phyloP scores from a whole-genome alignment of 2,113 vertebrate genomes.

The cat (Felis catus) region F.catus_Fca126_mat1.0 CM031413.1:116783501-116784000 shows the following conservation, averaged over 20 bases:
- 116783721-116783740: neutral
- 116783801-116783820: neutral
- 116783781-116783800: neutral
- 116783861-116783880: neutral
- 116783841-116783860: neutral
- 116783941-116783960: neutral
- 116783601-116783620: neutral
- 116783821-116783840: neutral
- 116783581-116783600: neutral
- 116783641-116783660: neutral
- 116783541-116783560: neutral
- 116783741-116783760: neutral
- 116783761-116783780: neutral
- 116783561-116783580: neutral
- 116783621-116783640: neutral
- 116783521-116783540: neutral
- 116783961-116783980: neutral
- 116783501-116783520: neutral
- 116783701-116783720: neutral
- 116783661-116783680: neutral
- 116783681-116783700: neutral
- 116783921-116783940: neutral
- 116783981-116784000: neutral
- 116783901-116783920: slow-evolving; percentile 14
- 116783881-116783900: neutral